These are phyloP conservation scores for Sarcophaga carnaria DNA, from an alignment of 2,888 invertebrate species.

Conservation along the genomic window DNA sequence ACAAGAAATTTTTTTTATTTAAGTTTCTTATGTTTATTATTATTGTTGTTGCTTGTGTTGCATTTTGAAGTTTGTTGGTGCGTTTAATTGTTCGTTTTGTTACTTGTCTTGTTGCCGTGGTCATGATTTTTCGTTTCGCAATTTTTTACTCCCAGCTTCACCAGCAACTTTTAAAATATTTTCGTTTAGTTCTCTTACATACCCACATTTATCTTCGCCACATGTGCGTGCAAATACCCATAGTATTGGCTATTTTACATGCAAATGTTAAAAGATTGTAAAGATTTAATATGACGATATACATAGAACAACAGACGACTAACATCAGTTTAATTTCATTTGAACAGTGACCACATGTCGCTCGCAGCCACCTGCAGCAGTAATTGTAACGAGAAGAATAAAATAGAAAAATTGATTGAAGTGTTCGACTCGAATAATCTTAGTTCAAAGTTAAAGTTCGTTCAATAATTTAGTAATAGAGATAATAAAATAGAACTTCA, in stretches of 20 bases:
- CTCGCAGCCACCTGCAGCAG: too few species aligned
- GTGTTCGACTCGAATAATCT: too few species aligned
- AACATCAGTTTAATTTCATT: too few species aligned
- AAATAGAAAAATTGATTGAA: too few species aligned
- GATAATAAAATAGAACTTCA: too few species aligned
- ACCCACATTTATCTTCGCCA: conserved; percentile 47
- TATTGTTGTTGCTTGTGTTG: neutral
- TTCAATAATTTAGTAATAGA: too few species aligned
- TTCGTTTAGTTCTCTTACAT: conserved; percentile 21
- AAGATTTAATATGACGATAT: too few species aligned
- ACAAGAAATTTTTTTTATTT: conserved; percentile 42
- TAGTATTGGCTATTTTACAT: neutral
- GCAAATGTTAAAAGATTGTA: neutral
- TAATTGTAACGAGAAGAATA: too few species aligned
- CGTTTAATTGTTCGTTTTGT: conserved; percentile 29
- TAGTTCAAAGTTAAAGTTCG: too few species aligned
- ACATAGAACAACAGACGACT: too few species aligned
- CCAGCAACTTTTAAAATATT: neutral
- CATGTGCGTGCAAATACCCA: conserved; percentile 26
- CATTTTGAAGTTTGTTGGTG: conserved; percentile 19
- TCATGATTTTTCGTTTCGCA: conserved; percentile 33
- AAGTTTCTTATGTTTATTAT: too few species aligned
- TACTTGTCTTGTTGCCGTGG: conserved; percentile 50
- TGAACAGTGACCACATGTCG: too few species aligned
- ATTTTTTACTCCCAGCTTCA: neutral